These are phyloP conservation scores for Latrodectus hesperus DNA, from an alignment of 2,888 invertebrate genomes.

Conservation along the genomic window DNA sequence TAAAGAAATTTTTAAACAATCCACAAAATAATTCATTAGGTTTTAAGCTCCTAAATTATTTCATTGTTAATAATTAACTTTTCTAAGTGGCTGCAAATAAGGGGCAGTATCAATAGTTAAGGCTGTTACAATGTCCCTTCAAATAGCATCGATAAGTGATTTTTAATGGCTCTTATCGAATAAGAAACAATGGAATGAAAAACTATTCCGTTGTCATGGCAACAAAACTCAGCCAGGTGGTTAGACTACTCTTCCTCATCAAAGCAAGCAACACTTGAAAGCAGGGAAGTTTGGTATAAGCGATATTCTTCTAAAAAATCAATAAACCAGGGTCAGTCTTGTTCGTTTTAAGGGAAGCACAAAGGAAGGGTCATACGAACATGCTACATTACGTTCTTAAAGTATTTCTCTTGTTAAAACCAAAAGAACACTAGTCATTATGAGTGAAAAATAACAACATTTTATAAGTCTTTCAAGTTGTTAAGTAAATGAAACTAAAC, in stretches of 20 bases:
- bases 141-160: slow-evolving; percentile 22
- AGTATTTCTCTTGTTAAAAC: too few relatives aligned
- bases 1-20: not conserved
- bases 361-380: not conserved
- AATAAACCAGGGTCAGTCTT: slow-evolving; percentile 40
- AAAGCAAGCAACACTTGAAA: slow-evolving; percentile 65
- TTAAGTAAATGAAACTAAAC: too few relatives aligned
- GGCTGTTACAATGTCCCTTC: not conserved
- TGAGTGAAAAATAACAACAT: too few relatives aligned
- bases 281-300: slow-evolving; percentile 37
- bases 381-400: too few relatives aligned
- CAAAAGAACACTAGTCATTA: too few relatives aligned
- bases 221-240: slow-evolving; percentile 60
- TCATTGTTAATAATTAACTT: not conserved
- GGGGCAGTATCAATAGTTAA: not conserved
- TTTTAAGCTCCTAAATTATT: not conserved
- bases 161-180: slow-evolving; percentile 40
- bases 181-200: slow-evolving; percentile 39
- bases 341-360: not conserved
- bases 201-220: slow-evolving; percentile 37
- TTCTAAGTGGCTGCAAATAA: not conserved
- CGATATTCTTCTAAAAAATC: slow-evolving; percentile 59
- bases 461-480: too few relatives aligned
- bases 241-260: slow-evolving; percentile 54
- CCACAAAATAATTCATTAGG: not conserved